Evolutionary conservation across 2,888 invertebrate genomes (phyloP).

Genomic region (Diaperis boleti): DNA sequence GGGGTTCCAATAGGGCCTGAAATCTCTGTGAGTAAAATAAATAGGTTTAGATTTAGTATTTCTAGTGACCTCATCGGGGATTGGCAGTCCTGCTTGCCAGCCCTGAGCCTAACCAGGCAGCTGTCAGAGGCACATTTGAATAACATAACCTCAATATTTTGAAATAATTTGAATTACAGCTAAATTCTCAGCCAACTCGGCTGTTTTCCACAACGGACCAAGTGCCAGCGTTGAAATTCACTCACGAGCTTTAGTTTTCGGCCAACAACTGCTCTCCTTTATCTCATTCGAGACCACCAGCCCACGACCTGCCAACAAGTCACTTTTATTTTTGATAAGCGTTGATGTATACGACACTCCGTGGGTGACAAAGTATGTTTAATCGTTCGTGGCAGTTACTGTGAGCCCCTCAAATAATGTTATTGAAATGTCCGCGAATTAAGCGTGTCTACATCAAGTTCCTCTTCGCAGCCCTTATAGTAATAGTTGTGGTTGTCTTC

Average conservation of each 20-base stretch:
- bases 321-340: slow-evolving; percentile 28
- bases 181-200: neutral
- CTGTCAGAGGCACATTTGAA: slow-evolving; percentile 11
- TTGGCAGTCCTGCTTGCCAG: slow-evolving; percentile 11
- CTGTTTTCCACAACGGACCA: neutral
- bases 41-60: too few relatives aligned
- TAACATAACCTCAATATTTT: slow-evolving; percentile 35
- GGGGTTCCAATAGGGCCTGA: neutral
- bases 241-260: neutral
- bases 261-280: neutral
- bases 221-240: neutral
- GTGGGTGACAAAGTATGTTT: neutral
- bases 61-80: too few relatives aligned
- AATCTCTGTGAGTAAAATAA: neutral
- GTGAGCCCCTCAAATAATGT: slow-evolving; percentile 44
- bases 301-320: slow-evolving; percentile 29
- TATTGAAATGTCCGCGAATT: slow-evolving; percentile 55
- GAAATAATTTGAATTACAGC: neutral
- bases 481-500: neutral
- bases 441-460: slow-evolving; percentile 52
- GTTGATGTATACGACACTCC: too few relatives aligned
- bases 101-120: slow-evolving; percentile 2
- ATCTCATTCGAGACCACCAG: neutral
- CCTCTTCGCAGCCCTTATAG: neutral
- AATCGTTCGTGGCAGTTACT: neutral